Base-by-base conservation (phyloP, 2,888 invertebrate genomes). In the Scaptomyza parva region DNA sequence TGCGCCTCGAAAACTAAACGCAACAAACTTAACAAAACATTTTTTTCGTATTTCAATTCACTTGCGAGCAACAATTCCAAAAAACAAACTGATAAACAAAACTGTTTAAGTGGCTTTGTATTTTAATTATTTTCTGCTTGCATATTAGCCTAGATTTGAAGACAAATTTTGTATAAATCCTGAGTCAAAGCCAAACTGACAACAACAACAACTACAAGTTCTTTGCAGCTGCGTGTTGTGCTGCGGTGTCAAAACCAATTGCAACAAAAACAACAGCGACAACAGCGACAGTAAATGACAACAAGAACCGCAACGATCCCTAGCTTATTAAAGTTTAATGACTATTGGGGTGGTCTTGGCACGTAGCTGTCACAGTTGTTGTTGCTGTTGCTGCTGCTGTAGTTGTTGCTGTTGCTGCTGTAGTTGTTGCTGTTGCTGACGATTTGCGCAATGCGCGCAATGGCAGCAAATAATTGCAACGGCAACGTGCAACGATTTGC, bases 401-500 rank as follows among this genome's bases (percentile, higher is more conserved):
- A 45, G 67, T 9, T 54, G 68, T 0, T 59, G 61, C 12, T 54
- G 68, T 1, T 59, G 61, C 17, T 58, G 50, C 8, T 37, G 58
- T 14, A 57, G 52, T 9, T 47, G 59, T 4, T n/a, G 52, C 62
- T 79, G 78, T 80, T 47, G 65, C 70, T 73, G 73, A 73, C 66
- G 73, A 73, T 73, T 73, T 73, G 73, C 73, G 73, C 73, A 73
- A 73, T 73, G 73, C 55, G 76, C 81, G 74, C 80, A 83, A 83
- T 66, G 73, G 65, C 77, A 75, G 72, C 77, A 75, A 78, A 84
- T 86, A 85, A 85, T 85, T 86, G 85, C 84, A 74, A 69, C 33
- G 68, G 78, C 84, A 78, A 86, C 82, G 85, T 84, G 84, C 85
- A 84, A 78, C 85, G 80, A 83, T 83, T 84, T 83, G 85, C 78